A percentile compares a stretch with the other conserved stretches of the same genome.
Conservation (phyloP, 2,113 vertebrate species). For the Steatornis caripensis region DNA sequence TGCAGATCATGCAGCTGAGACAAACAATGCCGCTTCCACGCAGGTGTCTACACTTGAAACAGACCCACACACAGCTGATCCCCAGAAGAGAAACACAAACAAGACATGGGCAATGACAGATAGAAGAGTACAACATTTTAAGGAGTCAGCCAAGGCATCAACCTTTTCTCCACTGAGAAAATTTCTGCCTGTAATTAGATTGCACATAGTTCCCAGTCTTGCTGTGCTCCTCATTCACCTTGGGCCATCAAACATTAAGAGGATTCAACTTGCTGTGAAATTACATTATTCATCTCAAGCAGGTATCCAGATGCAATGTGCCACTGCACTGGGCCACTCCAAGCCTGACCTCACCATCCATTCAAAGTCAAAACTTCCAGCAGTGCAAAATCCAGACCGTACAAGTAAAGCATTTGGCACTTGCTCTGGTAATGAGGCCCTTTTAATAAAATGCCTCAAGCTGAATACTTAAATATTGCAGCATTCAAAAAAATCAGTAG, state of each 20-base stretch:
- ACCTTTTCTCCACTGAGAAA: not conserved
- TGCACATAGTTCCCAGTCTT: not conserved
- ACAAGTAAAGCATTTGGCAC: not conserved
- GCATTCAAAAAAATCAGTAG: not conserved
- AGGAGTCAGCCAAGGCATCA: not conserved
- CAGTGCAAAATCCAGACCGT: not conserved
- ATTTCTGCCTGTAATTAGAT: not conserved
- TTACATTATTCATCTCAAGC: not conserved
- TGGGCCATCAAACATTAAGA: not conserved
- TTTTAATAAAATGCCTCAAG: not conserved
- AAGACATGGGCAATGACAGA: rapidly evolving
- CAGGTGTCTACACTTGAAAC: not conserved
- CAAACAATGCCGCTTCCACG: not conserved
- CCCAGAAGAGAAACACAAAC: not conserved
- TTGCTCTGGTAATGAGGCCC: not conserved
- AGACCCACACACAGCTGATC: not conserved
- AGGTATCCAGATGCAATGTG: not conserved
- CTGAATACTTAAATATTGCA: not conserved
- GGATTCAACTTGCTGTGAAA: not conserved
- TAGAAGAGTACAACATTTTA: not conserved
- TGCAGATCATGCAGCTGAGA: not conserved
- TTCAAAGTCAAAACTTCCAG: not conserved
- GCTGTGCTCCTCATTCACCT: not conserved
- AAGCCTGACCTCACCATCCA: not conserved
- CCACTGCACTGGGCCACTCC: not conserved